A percentile compares a stretch with the other conserved stretches of the same genome.
phyloP scores from a whole-genome alignment of 1,140 invertebrate genomes.

The Drosophila orena region DNA sequence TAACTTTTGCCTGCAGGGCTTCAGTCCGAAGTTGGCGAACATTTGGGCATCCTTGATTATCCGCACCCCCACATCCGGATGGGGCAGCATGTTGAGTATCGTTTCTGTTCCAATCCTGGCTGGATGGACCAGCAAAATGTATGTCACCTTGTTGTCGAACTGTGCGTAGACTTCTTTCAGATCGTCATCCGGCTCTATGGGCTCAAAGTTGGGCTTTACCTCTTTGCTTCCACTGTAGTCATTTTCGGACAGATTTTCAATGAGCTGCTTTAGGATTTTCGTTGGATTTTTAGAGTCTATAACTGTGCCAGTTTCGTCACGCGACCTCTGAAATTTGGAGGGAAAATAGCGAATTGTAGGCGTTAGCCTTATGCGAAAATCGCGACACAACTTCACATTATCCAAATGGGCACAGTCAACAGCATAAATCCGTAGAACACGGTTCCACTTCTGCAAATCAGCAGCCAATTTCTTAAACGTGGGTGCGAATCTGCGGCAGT shows the following conservation, averaged over 20 bases:
- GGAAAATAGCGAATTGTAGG: constrained; percentile 91
- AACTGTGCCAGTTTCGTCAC: neutral
- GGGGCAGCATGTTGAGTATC: constrained; percentile 3
- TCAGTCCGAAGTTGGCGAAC: constrained; percentile 19
- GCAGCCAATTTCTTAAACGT: constrained; percentile 90
- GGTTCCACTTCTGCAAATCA: constrained; percentile 87
- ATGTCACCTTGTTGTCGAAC: neutral
- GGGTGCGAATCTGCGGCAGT: constrained; percentile 92
- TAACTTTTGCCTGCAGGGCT: neutral
- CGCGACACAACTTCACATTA: constrained; percentile 87
- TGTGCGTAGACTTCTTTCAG: too few species aligned
- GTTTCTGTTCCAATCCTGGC: constrained; percentile 29
- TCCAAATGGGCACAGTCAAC: constrained; percentile 91
- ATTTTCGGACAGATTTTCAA: constrained; percentile 4
- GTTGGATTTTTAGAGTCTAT: neutral
- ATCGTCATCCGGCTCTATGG: neutral
- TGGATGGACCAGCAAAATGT: constrained; percentile 24
- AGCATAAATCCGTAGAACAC: constrained; percentile 86
- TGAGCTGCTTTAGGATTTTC: constrained; percentile 2
- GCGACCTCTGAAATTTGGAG: constrained; percentile 59
- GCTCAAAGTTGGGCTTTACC: constrained; percentile 15
- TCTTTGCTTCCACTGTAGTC: neutral
- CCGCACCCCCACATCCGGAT: constrained; percentile 6
- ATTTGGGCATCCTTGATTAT: neutral
- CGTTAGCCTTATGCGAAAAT: constrained; percentile 90